Percentiles rank a stretch among this genome's conserved stretches.
These are phyloP conservation scores for Psittacula cyanocephala DNA, from an alignment of 2,113 vertebrate genomes.

Conservation along the genomic window DNA sequence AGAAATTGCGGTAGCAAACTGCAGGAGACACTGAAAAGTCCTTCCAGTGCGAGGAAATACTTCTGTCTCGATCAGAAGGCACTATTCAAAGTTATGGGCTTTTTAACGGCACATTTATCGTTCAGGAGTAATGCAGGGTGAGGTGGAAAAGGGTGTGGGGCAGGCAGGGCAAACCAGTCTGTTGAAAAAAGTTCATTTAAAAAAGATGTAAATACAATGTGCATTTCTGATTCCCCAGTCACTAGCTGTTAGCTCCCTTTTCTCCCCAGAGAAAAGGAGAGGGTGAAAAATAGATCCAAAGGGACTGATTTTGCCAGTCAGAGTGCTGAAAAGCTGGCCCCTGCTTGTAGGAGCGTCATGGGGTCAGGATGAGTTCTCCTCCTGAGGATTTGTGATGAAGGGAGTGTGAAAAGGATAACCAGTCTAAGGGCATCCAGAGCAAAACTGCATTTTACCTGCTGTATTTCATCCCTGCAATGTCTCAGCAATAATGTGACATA, in stretches of 20 bases:
- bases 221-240: neutral
- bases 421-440: neutral
- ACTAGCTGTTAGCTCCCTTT: neutral
- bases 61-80: neutral
- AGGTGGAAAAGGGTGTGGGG: neutral
- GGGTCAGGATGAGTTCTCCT: neutral
- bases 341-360: rapidly evolving
- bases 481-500: neutral
- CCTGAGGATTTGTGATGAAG: neutral
- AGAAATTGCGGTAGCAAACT: neutral
- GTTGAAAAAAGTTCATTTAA: neutral
- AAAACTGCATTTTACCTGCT: neutral
- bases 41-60: neutral
- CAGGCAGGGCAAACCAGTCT: neutral
- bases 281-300: neutral
- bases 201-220: neutral
- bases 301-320: neutral
- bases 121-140: neutral
- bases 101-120: neutral
- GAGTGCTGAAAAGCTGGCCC: neutral
- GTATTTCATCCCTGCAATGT: neutral
- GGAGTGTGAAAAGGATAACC: neutral
- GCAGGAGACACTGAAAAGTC: neutral
- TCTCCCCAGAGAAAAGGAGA: neutral
- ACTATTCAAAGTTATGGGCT: neutral